Base-by-base conservation (phyloP, 2,888 invertebrate genomes). In the Spisula subtruncata region DNA sequence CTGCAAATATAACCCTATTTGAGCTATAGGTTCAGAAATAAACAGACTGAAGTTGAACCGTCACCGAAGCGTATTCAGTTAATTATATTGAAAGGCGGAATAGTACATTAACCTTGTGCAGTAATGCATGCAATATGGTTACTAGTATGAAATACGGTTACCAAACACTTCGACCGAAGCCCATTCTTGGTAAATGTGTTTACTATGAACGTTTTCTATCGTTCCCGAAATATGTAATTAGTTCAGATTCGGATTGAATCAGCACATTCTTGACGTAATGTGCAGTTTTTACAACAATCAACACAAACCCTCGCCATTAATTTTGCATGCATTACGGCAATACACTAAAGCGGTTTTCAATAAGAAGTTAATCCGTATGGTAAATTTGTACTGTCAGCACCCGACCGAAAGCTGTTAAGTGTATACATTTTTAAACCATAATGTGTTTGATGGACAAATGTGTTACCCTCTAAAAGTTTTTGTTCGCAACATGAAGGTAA, bases 251-350 rank as follows among this genome's bases (percentile, higher is more conserved):
- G 5, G 51, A 51, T 51, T 51, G 12, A 51, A 51, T 51, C 4
- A 51, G 51, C 51, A n/a, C 60, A 51, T 25, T n/a, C 60, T 25
- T 66, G 60, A 66, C 5, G 60, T 8, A 66, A 66, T 25, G n/a
- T 25, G n/a, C n/a, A 25, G 60, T 25, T 25, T 51, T 12, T 66
- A n/a, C 0, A 25, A 12, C 60, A 66, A 66, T 10, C n/a, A n/a
- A 25, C 60, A 4, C 10, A 66, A 25, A 66, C 4, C 20, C 60
- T 25, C n/a, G 0, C 60, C n/a, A 66, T 66, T 66, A 66, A 66
- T 66, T n/a, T 66, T 66, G n/a, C 60, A 66, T 66, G 60, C 60
- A 66, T 66, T 66, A 66, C 25, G 25, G 60, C 60, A 66, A 66
- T 66, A 66, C 10, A 10, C 60, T 66, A 25, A 66, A 66, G 60